Evolutionary conservation across 2,113 vertebrate species (phyloP).

Genomic region (Erinaceus europaeus): DNA sequence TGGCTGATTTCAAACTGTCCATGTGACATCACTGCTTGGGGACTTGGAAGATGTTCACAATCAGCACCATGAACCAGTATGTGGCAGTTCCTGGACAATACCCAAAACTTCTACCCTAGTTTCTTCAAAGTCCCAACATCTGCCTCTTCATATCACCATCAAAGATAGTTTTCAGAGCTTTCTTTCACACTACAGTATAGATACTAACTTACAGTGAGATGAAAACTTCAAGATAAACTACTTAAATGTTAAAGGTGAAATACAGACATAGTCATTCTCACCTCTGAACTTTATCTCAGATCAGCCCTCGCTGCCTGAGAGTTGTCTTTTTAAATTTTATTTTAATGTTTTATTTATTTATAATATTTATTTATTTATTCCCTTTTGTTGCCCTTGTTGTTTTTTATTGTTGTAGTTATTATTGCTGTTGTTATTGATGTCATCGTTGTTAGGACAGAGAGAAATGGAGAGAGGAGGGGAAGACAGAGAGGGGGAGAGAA

Average conservation of each 20-base stretch:
- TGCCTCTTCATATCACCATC: background rate
- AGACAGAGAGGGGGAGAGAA: too few species aligned
- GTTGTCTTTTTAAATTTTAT: too few species aligned
- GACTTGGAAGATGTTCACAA: background rate
- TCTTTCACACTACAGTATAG: background rate
- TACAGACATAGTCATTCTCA: constrained; percentile 17
- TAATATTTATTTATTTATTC: too few species aligned
- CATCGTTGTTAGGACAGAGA: too few species aligned
- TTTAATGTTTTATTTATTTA: too few species aligned
- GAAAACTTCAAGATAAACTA: constrained; percentile 27
- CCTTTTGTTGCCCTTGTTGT: too few species aligned
- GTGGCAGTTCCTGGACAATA: background rate
- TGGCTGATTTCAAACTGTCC: background rate
- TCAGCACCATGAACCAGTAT: background rate
- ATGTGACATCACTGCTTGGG: background rate
- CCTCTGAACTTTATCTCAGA: background rate
- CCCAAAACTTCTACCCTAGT: background rate
- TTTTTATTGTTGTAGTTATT: too few species aligned
- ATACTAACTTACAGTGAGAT: constrained; percentile 4
- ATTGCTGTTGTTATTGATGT: too few species aligned
- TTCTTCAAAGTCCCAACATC: background rate
- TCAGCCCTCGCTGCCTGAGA: background rate
- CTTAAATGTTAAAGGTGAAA: constrained; percentile 18
- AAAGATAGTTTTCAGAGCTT: background rate
- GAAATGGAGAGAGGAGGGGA: too few species aligned